Evolutionary conservation across 2,888 invertebrate genomes (phyloP), one percentile per base, ranked within the genome.

Genomic region (Stegophylla sp.): DNA sequence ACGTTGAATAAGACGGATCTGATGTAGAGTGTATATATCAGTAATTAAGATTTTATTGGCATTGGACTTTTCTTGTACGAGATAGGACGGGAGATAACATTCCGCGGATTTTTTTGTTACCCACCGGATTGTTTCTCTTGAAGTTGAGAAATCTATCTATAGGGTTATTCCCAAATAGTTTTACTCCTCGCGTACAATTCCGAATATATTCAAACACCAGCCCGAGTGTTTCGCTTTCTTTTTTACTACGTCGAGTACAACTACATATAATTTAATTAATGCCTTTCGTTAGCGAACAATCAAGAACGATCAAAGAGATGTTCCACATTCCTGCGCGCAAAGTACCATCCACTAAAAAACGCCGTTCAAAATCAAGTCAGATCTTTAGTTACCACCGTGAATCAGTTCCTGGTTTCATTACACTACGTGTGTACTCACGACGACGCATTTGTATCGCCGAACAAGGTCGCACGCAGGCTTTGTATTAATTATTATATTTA

Each of bases 401-500:
- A 63, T 51, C 53, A 53, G 76, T 76, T 76, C 66, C 76, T 76
- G 76, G 41, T 76, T 43, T 13, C 51, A 66, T 43, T 56, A 26
- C 66, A 56, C 76, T 53, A 41, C 34, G n/a, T 20, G 34, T 63
- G 23, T 59, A 75, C 23, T 75, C 53, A 43, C 53, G 15, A 34
- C 7, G n/a, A 56, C 76, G 48, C 28, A 77, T 45, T 59, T 28
- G 43, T 66, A 77, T 67, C 56, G 23, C 15, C 76, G 56, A 77
- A 77, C 77, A 67, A 77, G 77, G 67, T 67, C 77, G 41, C 51
- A n/a, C 34, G 53, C 56, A 10, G 23, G 28, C 67, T 69, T 56
- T 59, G 67, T 77, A 59, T 59, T 75, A 77, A 67, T 77, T 34
- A 67, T 75, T 51, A 23, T 77, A 59, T 77, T 77, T 77, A 77